Evolutionary conservation across 1,140 invertebrate genomes (phyloP), one percentile per base, ranked within the genome.

Genomic region (Bombus waltoni): DNA sequence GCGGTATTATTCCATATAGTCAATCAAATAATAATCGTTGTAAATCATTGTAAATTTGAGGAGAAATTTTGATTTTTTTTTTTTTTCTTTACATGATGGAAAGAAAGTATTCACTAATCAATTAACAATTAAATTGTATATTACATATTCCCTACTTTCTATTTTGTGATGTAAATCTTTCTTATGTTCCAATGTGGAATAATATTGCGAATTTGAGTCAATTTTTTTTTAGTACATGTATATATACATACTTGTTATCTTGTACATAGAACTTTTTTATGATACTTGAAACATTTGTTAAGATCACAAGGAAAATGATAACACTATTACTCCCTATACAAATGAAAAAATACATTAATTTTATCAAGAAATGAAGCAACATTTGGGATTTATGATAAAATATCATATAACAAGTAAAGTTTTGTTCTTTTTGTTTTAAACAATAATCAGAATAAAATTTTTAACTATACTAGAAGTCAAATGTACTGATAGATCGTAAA

Each of bases 211-310:
- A 76, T 53, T 35, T 40, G 6, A n/a, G 28, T 9, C 2, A 35
- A 77, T 68, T 53, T 77, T 53, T 25, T 40, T 38, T 78, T 53
- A 44, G 38, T 11, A 32, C 65, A 78, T 40, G 10, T 62, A 28
- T 10, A n/a, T 22, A 40, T 32, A 25, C n/a, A 40, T 32, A 25
- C n/a, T n/a, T 13, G 28, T 78, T 78, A 77, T 10, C 25, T 78
- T 83, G 74, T 83, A 77, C 35, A 70, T 78, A 83, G 42, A 78
- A 77, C 11, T 32, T 75, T 83, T 57, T 83, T 78, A 57, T 53
- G 38, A 83, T 40, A 57, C 62, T 35, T 42, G 66, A 38, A 32
- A 38, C 53, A 77, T 42, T 83, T 78, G 38, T 47, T 77, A 77
- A 15, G 22, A 59, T 76, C 25, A 38, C 10, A 76, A 47, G 38